phyloP scores from a whole-genome alignment of 1,140 invertebrate genomes.

The Leptinotarsa undecemlineata region DNA sequence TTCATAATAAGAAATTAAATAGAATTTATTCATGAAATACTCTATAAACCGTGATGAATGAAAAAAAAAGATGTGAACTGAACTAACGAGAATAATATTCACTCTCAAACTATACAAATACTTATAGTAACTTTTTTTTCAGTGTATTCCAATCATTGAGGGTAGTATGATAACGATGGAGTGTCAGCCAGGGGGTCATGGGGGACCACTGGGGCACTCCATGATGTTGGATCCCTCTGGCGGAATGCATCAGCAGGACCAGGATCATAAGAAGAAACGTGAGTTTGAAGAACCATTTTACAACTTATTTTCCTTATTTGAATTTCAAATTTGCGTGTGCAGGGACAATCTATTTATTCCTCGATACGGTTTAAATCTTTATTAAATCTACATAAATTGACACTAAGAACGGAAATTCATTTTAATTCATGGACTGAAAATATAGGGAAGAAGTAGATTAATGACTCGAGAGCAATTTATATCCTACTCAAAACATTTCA shows the following conservation, averaged over 20 bases:
- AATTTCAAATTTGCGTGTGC: background rate
- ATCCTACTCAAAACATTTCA: background rate
- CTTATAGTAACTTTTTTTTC: constrained; percentile 28
- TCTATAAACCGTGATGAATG: no score
- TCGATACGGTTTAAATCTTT: constrained; percentile 10
- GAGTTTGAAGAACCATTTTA: constrained; percentile 32
- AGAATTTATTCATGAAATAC: no score
- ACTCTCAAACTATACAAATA: no score
- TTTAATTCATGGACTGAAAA: constrained; percentile 4
- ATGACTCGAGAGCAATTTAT: background rate
- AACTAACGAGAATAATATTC: no score
- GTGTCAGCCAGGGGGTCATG: constrained; percentile 55
- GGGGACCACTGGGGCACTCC: constrained; percentile 55
- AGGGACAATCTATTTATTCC: background rate
- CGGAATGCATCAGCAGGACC: constrained; percentile 51
- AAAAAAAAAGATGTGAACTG: no score
- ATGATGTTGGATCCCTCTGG: constrained; percentile 54
- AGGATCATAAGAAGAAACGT: constrained; percentile 54
- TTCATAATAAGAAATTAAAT: no score
- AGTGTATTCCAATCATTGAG: constrained; percentile 47
- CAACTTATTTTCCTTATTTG: background rate
- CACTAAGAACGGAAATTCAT: constrained; percentile 6
- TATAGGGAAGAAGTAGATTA: constrained; percentile 8
- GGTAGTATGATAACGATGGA: constrained; percentile 56
- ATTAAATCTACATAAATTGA: constrained; percentile 17